Evolutionary conservation across 2,797 vertebrate genomes (phyloP).

Genomic region (Perodicticus potto): DNA sequence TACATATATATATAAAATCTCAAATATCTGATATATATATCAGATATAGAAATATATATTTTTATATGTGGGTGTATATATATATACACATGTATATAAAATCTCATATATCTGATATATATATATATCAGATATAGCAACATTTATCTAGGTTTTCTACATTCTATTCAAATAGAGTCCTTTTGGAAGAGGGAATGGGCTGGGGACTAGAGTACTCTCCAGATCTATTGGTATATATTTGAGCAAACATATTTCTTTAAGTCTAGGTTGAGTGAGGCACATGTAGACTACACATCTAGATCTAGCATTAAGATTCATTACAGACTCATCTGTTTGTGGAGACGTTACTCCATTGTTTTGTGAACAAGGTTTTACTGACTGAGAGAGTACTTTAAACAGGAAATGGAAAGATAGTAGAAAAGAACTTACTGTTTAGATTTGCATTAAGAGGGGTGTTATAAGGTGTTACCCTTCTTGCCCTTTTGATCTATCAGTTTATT

Average conservation of each 20-base stretch:
- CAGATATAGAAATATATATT: no score
- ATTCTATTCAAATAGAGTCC: neutral
- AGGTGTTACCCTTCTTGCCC: rapidly evolving
- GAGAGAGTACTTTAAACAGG: neutral
- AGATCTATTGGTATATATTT: neutral
- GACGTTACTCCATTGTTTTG: neutral
- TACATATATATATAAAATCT: no score
- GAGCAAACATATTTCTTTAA: neutral
- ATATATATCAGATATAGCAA: neutral
- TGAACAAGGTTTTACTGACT: neutral
- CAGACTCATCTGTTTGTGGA: neutral
- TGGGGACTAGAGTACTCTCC: neutral
- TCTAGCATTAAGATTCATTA: neutral
- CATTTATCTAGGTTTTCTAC: neutral
- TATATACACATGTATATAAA: no score
- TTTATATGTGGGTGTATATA: no score
- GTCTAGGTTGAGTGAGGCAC: neutral
- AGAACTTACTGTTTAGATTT: neutral
- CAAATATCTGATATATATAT: no score
- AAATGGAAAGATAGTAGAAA: neutral
- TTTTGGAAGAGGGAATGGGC: neutral
- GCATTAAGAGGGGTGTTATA: neutral
- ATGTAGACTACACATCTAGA: neutral
- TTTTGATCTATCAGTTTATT: neutral
- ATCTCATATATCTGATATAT: no score